Base-by-base conservation (phyloP, 1,140 invertebrate species). In the Drosophila santomea region DNA sequence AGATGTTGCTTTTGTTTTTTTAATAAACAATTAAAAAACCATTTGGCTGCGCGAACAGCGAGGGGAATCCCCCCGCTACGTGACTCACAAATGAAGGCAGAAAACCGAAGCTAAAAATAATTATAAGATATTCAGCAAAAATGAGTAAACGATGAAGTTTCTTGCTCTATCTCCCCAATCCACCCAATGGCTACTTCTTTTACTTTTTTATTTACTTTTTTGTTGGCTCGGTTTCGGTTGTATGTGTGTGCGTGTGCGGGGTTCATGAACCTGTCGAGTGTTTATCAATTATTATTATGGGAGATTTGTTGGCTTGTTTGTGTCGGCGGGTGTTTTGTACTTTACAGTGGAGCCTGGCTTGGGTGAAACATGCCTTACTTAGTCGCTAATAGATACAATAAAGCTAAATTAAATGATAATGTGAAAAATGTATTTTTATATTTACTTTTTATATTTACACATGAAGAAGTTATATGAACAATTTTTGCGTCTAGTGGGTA, bases 251-350 rank as follows among this genome's bases (percentile, higher is more conserved):
- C 17, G 28, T 54, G 25, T 35, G 36, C 41, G 43, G 51, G 56
- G 77, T 78, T 79, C 75, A 78, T 67, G 75, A 79, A 79, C 77
- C 77, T 79, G 63, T 63, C 35, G 55, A 79, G 75, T 73, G 75
- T 66, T 79, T 79, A 67, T 59, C 68, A 78, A 78, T 79, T 79
- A 60, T 78, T 44, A 66, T 73, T 59, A 67, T 61, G 51, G 66
- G 44, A 45, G 44, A 59, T 56, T 66, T 58, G 43, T 50, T 59
- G 45, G 59, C 59, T 64, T 51, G 57, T 52, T 68, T 64, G 64
- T 68, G 45, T 44, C 45, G 45, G 59, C 59, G 45, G 47, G 17
- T 60, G 41, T 60, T 62, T 58, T 32, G 56, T 39, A 41, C 51
- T 28, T 60, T 28, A 67, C 64, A 67, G 64, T 64, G 60, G 20